phyloP scores from a whole-genome alignment of 2,888 invertebrate genomes.

The Heteromurus nitidus region DNA sequence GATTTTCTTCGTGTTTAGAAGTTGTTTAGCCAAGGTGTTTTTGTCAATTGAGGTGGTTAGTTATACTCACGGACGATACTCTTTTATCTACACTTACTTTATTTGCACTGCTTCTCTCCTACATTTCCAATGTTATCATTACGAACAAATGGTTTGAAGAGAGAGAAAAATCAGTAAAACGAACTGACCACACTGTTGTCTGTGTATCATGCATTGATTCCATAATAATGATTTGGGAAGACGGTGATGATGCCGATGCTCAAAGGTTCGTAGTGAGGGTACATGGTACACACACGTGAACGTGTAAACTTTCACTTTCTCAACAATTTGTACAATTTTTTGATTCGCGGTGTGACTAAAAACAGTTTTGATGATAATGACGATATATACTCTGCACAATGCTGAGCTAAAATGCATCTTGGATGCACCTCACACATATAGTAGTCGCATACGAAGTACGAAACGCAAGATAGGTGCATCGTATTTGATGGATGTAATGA shows the following conservation, averaged over 20 bases:
- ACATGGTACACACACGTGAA: neutral
- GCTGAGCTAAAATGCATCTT: slow-evolving; percentile 23
- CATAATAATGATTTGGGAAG: slow-evolving; percentile 24
- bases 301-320: slow-evolving; percentile 61
- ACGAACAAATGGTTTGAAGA: neutral
- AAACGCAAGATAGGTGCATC: slow-evolving; percentile 1
- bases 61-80: too few species aligned
- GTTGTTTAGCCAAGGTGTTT: neutral
- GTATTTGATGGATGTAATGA: slow-evolving; percentile 14
- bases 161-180: neutral
- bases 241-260: slow-evolving; percentile 35
- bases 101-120: too few species aligned
- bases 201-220: slow-evolving; percentile 1
- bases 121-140: neutral
- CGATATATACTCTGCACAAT: too few species aligned
- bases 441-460: neutral
- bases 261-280: slow-evolving; percentile 18
- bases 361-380: slow-evolving; percentile 41
- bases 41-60: slow-evolving; percentile 16
- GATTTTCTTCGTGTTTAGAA: neutral
- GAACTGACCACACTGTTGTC: slow-evolving; percentile 24
- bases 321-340: slow-evolving; percentile 56
- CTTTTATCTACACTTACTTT: too few species aligned
- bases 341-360: slow-evolving; percentile 31
- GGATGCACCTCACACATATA: slow-evolving; percentile 26